phyloP scores from a whole-genome alignment of 2,888 invertebrate genomes.

The Ernsta delagoae region DNA sequence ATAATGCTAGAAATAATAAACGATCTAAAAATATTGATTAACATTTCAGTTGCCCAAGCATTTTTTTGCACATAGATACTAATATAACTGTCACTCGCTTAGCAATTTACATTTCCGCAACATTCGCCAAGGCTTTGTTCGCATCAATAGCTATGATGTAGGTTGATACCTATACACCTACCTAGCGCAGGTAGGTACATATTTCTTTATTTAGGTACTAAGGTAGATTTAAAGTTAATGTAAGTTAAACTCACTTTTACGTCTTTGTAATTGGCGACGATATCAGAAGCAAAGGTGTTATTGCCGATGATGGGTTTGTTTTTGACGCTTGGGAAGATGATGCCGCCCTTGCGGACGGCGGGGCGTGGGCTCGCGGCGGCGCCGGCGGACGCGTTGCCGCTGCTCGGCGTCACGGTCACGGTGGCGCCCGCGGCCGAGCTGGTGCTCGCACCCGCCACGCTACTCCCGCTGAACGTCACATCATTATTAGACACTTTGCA shows the following conservation, averaged over 20 bases:
- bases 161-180: too few species aligned
- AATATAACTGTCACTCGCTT: too few species aligned
- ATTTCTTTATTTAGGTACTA: background rate
- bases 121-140: too few species aligned
- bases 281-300: slow-evolving; percentile 92
- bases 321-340: slow-evolving; percentile 96
- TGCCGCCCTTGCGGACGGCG: slow-evolving; percentile 89
- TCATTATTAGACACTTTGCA: slow-evolving; percentile 60
- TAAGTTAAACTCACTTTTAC: slow-evolving; percentile 88
- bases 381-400: slow-evolving; percentile 57
- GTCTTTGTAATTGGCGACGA: slow-evolving; percentile 91
- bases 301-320: slow-evolving; percentile 94
- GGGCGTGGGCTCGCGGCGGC: slow-evolving; percentile 71
- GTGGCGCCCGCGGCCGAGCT: slow-evolving; percentile 61
- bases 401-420: slow-evolving; percentile 62
- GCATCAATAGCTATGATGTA: too few species aligned
- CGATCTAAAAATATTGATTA: too few species aligned
- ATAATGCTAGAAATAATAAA: too few species aligned
- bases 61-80: too few species aligned
- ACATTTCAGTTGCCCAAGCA: too few species aligned
- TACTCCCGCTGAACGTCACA: slow-evolving; percentile 78
- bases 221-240: background rate
- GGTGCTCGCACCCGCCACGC: slow-evolving; percentile 58
- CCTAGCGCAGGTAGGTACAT: too few species aligned
- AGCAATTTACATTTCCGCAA: too few species aligned